These are phyloP conservation scores for Scartelaos histophorus DNA, from an alignment of 2,113 vertebrate genomes.

Conservation along the genomic window DNA sequence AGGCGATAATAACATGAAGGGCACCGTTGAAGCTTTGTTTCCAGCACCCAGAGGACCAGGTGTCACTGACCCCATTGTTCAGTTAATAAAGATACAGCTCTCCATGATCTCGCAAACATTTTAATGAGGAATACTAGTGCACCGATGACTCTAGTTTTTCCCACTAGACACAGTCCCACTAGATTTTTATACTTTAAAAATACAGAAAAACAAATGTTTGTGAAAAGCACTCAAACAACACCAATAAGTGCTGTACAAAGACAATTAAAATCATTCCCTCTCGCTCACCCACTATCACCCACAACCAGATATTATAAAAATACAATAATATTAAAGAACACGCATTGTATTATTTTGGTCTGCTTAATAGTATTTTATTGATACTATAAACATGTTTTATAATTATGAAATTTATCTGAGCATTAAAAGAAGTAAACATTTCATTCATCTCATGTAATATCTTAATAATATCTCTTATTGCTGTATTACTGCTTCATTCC, in stretches of 20 bases:
- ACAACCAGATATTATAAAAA: no score
- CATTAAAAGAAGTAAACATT: neutral
- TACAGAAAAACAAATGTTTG: neutral
- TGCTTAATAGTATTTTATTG: neutral
- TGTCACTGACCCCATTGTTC: slow-evolving; percentile 46
- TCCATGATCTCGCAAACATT: slow-evolving; percentile 34
- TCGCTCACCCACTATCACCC: no score
- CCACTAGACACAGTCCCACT: no score
- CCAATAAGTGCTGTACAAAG: no score
- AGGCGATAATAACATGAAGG: slow-evolving; percentile 47
- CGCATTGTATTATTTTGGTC: no score
- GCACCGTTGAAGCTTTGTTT: slow-evolving; percentile 17
- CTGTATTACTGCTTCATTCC: neutral
- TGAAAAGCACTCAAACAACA: no score
- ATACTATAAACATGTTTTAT: neutral
- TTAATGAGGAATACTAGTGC: slow-evolving; percentile 38
- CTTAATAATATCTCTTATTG: neutral
- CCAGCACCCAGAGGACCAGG: slow-evolving; percentile 34
- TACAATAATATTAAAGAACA: no score
- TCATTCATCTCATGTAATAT: neutral
- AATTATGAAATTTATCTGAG: neutral
- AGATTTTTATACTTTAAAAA: neutral
- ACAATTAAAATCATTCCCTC: no score
- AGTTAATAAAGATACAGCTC: slow-evolving; percentile 50
- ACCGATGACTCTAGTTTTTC: no score